Evolutionary conservation across 2,797 vertebrate genomes (phyloP).

Genomic region (Karalla daura): DNA sequence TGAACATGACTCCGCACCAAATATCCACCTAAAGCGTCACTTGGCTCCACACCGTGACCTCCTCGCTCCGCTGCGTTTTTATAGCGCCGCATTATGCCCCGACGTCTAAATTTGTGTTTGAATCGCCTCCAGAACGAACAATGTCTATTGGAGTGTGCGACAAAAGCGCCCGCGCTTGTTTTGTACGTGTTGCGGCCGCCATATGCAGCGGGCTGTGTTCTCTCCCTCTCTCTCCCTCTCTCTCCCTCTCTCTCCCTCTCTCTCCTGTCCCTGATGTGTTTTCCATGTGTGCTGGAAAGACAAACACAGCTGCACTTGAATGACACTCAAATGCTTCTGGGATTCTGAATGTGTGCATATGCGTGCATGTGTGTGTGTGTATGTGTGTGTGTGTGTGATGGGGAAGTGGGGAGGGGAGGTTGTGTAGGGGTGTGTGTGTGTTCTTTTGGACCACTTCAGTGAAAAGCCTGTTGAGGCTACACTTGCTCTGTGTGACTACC

Average conservation of each 20-base stretch:
- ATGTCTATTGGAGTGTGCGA: constrained; percentile 45
- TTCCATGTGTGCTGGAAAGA: constrained; percentile 84
- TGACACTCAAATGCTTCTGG: constrained; percentile 81
- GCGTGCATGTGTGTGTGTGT: constrained; percentile 28
- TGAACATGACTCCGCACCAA: constrained; percentile 67
- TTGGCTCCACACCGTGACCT: constrained; percentile 41
- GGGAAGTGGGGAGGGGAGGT: too few species aligned
- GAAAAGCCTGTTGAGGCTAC: constrained; percentile 65
- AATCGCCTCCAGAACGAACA: constrained; percentile 58
- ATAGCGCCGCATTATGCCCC: constrained; percentile 45
- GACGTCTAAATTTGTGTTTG: constrained; percentile 64
- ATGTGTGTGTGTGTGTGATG: background rate
- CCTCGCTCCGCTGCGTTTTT: constrained; percentile 37
- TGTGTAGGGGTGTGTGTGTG: constrained; percentile 30
- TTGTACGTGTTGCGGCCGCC: constrained; percentile 50
- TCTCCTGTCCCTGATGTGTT: constrained; percentile 76
- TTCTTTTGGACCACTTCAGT: constrained; percentile 68
- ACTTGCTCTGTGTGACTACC: constrained; percentile 20
- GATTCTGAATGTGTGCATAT: constrained; percentile 57
- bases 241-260: constrained; percentile 58
- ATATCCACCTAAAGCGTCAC: constrained; percentile 47
- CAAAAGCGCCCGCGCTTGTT: constrained; percentile 58
- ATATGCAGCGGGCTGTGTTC: constrained; percentile 56
- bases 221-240: constrained; percentile 55
- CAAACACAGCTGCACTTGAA: constrained; percentile 86